Conservation (phyloP, 2,113 vertebrate genomes). For the Lichenostomus cassidix region DNA sequence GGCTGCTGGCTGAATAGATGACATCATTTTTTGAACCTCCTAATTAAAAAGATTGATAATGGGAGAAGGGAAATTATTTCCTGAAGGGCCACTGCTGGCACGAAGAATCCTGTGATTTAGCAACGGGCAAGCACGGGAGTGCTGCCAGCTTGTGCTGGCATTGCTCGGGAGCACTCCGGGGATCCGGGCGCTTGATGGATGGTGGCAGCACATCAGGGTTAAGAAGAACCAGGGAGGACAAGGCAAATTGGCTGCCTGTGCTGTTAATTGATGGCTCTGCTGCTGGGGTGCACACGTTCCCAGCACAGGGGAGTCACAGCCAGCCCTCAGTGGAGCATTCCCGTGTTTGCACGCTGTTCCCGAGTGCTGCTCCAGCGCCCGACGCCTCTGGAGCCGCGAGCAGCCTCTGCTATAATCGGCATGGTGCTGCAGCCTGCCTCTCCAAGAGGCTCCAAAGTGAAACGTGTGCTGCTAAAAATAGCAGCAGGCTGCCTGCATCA, state of each 20-base stretch:
- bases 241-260: neutral
- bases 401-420: neutral
- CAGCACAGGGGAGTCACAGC: neutral
- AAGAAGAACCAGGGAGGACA: neutral
- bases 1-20: neutral
- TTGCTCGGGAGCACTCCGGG: neutral
- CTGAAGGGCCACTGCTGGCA: neutral
- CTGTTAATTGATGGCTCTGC: neutral
- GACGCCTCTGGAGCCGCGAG: neutral
- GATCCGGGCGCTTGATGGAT: neutral
- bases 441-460: slow-evolving; percentile 23
- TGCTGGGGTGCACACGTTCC: neutral
- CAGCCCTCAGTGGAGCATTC: neutral
- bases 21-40: neutral
- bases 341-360: neutral
- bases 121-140: fast-evolving
- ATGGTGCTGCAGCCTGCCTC: neutral
- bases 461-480: slow-evolving; percentile 61
- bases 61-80: neutral
- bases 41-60: slow-evolving; percentile 34
- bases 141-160: neutral
- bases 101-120: neutral
- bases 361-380: neutral
- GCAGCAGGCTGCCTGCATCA: slow-evolving; percentile 52
- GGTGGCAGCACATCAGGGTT: neutral